Evolutionary conservation across 2,797 vertebrate genomes (phyloP), one percentile per base, ranked within the genome.

Genomic region (Propithecus deckenii): DNA sequence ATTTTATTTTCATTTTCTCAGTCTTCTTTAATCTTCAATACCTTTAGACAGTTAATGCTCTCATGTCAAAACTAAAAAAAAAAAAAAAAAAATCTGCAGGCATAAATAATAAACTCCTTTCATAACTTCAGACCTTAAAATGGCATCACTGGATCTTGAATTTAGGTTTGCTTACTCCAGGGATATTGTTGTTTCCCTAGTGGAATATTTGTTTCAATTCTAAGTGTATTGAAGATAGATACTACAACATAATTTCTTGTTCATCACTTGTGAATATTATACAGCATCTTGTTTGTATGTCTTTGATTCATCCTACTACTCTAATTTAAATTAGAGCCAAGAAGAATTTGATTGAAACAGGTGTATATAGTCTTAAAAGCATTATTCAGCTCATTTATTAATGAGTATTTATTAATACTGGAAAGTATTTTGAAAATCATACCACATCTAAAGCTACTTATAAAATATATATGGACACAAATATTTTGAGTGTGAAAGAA

Each of bases 21-120:
- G 8, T 61, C 28, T 67, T 89, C 57, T 95, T 95, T 85, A 92
- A 94, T 91, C 35, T 69, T 9, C 12, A 89, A 61, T 75, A 63
- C 2, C n/a, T 55, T 85, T 90, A 89, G 22, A 32, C 0, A 86
- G 8, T 38, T 94, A 80, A 75, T 41, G 28, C 2, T 2, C 0
- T 93, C 11, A 32, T 41, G 18, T 86, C 17, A 74, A 80, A 57
- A 80, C n/a, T 57, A 14, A 30, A 90, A 30, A 90, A 55, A n/a
- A 28, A 30, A n/a, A n/a, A 12, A 92, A 65, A 55, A 50, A 48
- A 41, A 13, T 1, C 7, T 4, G 23, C 6, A 94, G 18, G 7
- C 22, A 94, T 20, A 92, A 88, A 59, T 80, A 67, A 61, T 43
- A 75, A 69, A 89, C 4, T 69, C 0, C 2, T 81, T 78, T 91